phyloP scores from a whole-genome alignment of 2,797 vertebrate species.

The Coranthus polyacanthus region DNA sequence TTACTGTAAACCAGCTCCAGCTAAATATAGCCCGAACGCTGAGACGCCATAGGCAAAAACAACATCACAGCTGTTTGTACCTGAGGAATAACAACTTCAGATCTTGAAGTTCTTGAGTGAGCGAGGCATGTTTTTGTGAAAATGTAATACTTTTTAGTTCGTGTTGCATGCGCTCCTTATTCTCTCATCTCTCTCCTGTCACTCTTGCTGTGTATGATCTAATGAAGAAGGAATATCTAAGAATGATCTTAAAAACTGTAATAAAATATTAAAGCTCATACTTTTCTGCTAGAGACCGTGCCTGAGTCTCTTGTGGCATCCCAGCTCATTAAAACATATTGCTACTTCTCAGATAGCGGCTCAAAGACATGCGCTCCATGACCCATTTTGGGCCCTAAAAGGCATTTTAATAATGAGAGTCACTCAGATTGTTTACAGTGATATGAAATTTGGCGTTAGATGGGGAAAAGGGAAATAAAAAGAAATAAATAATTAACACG shows the following conservation, averaged over 20 bases:
- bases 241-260: slow-evolving; percentile 61
- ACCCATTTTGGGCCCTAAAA: slow-evolving; percentile 63
- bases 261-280: slow-evolving; percentile 69
- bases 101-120: slow-evolving; percentile 1
- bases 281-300: slow-evolving; percentile 49
- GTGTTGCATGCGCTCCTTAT: slow-evolving; percentile 22
- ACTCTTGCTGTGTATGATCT: slow-evolving; percentile 45
- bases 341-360: slow-evolving; percentile 50
- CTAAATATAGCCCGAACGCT: neutral
- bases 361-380: slow-evolving; percentile 40
- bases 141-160: slow-evolving; percentile 15
- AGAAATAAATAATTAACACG: slow-evolving; percentile 32
- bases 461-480: slow-evolving; percentile 18
- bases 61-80: slow-evolving; percentile 10
- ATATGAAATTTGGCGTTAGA: slow-evolving; percentile 17
- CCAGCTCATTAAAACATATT: slow-evolving; percentile 73
- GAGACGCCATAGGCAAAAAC: slow-evolving; percentile 19
- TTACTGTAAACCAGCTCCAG: slow-evolving; percentile 15
- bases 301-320: slow-evolving; percentile 55
- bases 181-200: slow-evolving; percentile 43
- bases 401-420: slow-evolving; percentile 48
- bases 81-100: slow-evolving; percentile 19
- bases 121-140: slow-evolving; percentile 24
- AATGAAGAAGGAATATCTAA: slow-evolving; percentile 61
- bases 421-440: slow-evolving; percentile 54